Evolutionary conservation across 2,797 vertebrate species (phyloP), one percentile per base, ranked within the genome.

Genomic region (Hippocampus kuda): DNA sequence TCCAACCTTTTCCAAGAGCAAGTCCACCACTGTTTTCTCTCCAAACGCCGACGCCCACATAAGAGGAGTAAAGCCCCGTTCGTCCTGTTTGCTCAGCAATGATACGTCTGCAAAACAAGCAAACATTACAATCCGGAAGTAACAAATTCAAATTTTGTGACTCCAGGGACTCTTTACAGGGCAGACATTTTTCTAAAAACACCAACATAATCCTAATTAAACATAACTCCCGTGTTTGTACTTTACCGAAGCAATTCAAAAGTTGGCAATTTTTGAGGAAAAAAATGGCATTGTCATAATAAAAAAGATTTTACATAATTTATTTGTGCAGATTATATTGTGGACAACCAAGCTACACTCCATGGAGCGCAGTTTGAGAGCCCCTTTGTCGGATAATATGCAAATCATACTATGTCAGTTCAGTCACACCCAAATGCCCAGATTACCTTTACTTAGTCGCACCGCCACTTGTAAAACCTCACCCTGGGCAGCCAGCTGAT

Each of bases 41-140:
- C 97, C 97, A 0, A 97, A 98, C 0, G 95, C 96, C 0, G 95
- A 92, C 0, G 97, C 95, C 97, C 95, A 99, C 92, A 99, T 94
- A 72, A 99, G 91, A 0, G 96, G 95, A 0, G 96, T 98, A 75
- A 97, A 98, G 49, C 96, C 96, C 1, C 93, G 90, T 63, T 98
- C 95, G 0, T 99, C 96, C 0, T 91, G 91, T 66, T 88, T 91
- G 80, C 94, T 95, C 64, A 98, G 84, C 74, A 97, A 81, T 18
- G 93, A 92, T 44, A 87, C 81, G 2, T 95, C 96, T 98, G 71
- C 22, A 71, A 70, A 75, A 57, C n/a, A 34, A 5, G n/a, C 22
- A 10, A 26, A 24, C 3, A 7, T 61, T 61, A 61, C 5, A 67
- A 15, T 34, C 8, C 15, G 12, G 15, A 22, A 16, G 8, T 54